Evolutionary conservation across 2,113 vertebrate genomes (phyloP).

Genomic region (Sclerurus mexicanus): DNA sequence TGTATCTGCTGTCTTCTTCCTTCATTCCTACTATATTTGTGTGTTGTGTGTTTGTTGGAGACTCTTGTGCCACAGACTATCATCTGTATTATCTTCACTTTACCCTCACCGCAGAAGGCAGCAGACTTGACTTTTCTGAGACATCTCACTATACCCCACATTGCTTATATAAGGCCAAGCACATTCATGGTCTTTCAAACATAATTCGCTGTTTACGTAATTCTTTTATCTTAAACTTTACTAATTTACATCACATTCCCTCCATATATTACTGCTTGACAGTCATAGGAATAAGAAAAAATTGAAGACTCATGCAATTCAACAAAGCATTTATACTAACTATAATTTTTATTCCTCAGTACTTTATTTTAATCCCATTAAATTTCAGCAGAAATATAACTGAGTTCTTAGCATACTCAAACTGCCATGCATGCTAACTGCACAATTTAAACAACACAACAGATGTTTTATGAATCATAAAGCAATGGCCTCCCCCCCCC

Average conservation of each 20-base stretch:
- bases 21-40: neutral
- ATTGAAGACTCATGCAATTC: neutral
- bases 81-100: neutral
- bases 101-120: neutral
- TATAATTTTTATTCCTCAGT: neutral
- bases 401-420: slow-evolving; percentile 4
- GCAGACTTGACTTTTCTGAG: neutral
- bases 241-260: neutral
- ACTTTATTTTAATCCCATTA: slow-evolving; percentile 6
- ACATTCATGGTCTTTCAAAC: neutral
- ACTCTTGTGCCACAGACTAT: neutral
- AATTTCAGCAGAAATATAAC: neutral
- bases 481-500: too few species aligned
- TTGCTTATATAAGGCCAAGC: neutral
- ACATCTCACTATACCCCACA: neutral
- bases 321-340: neutral
- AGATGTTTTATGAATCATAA: neutral
- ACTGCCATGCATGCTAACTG: neutral
- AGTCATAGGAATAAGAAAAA: neutral
- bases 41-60: neutral
- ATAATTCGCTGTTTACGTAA: neutral
- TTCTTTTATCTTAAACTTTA: neutral
- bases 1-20: neutral
- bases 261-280: neutral
- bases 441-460: neutral